Evolutionary conservation across 2,797 vertebrate genomes (phyloP).

Genomic region (Lacerta bilineata): DNA sequence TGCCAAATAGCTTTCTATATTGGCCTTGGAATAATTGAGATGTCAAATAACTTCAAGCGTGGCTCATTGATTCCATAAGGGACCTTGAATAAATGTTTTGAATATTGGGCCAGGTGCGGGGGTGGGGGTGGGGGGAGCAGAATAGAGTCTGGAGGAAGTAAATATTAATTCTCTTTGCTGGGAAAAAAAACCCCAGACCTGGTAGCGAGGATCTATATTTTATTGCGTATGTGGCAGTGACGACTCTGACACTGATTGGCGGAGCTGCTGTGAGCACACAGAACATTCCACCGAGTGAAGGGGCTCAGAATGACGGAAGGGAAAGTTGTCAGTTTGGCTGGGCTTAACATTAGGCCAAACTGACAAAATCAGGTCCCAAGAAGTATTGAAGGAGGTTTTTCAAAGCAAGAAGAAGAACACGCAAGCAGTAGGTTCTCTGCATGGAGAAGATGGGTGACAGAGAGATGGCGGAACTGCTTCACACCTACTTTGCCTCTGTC

Average conservation of each 20-base stretch:
- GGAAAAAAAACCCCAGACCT: background rate
- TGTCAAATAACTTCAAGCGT: constrained; percentile 91
- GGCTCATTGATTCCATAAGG: constrained; percentile 86
- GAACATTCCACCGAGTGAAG: background rate
- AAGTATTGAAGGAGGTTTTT: background rate
- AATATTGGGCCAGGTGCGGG: constrained; percentile 85
- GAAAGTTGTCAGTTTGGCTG: background rate
- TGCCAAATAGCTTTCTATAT: constrained; percentile 89
- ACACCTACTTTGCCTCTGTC: no score
- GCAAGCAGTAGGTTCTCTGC: no score
- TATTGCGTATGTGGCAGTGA: constrained; percentile 83
- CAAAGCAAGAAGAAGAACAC: background rate
- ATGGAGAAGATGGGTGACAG: no score
- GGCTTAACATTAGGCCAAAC: background rate
- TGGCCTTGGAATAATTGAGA: constrained; percentile 94
- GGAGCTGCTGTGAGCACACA: background rate
- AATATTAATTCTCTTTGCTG: constrained; percentile 91
- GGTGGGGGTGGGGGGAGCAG: background rate
- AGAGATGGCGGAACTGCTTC: no score
- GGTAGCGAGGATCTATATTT: background rate
- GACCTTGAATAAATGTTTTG: constrained; percentile 89
- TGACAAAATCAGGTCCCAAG: background rate
- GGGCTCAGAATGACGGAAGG: constrained; percentile 87
- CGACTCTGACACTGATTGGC: background rate
- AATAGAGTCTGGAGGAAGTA: constrained; percentile 52